Percentiles rank a stretch among this genome's conserved stretches.
phyloP scores from a whole-genome alignment of 2,888 invertebrate species.

The Halocaridina rubra region DNA sequence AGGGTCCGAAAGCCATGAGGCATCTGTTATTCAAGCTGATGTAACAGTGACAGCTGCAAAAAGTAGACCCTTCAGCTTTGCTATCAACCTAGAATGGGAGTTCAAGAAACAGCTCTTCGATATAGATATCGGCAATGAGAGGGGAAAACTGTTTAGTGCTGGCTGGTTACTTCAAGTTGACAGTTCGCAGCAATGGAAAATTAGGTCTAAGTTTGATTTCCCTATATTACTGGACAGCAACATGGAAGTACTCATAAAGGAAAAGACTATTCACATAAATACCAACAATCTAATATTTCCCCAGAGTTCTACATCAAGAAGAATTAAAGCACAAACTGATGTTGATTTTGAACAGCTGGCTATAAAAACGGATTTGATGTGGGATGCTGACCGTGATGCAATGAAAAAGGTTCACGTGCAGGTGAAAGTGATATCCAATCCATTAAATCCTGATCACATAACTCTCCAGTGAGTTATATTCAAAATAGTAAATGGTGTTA shows the following conservation, averaged over 20 bases:
- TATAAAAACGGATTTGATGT: not conserved
- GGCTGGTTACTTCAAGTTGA: not conserved
- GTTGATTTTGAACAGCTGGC: not conserved
- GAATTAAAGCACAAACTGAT: slow-evolving; percentile 13
- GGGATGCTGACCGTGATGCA: slow-evolving; percentile 34
- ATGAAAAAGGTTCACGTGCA: not conserved
- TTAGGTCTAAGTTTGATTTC: not conserved
- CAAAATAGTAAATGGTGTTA: too few species aligned
- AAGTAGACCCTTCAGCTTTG: not conserved
- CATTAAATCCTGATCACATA: not conserved
- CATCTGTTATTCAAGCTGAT: not conserved
- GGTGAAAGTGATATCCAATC: not conserved
- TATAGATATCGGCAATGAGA: not conserved
- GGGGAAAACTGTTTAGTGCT: not conserved
- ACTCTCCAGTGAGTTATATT: too few species aligned
- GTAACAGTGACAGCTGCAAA: not conserved
- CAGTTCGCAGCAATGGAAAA: not conserved
- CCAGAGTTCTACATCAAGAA: not conserved
- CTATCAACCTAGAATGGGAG: not conserved
- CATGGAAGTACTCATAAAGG: not conserved
- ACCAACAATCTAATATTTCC: not conserved
- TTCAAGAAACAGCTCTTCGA: not conserved
- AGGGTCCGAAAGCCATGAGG: not conserved
- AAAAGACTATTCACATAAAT: not conserved
- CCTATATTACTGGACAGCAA: not conserved